phyloP scores from a whole-genome alignment of 2,797 vertebrate genomes.

The Takifugu ocellatus region DNA sequence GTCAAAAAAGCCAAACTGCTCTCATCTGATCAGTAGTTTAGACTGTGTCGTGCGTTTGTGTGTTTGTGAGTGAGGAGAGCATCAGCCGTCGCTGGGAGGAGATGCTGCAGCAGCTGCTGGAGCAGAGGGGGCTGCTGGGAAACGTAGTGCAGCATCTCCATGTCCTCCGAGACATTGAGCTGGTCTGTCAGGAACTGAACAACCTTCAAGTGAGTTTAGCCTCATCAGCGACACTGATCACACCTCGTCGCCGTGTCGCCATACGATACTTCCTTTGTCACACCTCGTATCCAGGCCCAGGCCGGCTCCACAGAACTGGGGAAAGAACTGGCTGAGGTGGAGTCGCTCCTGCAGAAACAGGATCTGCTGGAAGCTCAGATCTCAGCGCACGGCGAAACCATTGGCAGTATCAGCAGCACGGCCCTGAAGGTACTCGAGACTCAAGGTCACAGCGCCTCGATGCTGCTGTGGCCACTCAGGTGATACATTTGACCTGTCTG shows the following conservation, averaged over 20 bases:
- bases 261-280: neutral
- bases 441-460: too few relatives aligned
- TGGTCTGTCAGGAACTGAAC: slow-evolving; percentile 77
- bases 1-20: too few relatives aligned
- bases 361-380: slow-evolving; percentile 82
- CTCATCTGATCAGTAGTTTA: too few relatives aligned
- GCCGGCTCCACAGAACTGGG: slow-evolving; percentile 75
- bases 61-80: slow-evolving; percentile 72
- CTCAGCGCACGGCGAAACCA: slow-evolving; percentile 74
- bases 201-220: slow-evolving; percentile 79
- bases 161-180: slow-evolving; percentile 78
- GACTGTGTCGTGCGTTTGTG: neutral
- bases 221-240: too few relatives aligned
- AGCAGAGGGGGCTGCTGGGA: slow-evolving; percentile 64
- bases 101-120: slow-evolving; percentile 77
- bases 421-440: slow-evolving; percentile 45
- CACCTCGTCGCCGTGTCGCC: too few relatives aligned
- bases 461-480: too few relatives aligned
- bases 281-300: slow-evolving; percentile 61
- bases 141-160: slow-evolving; percentile 67
- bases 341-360: slow-evolving; percentile 84
- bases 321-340: slow-evolving; percentile 80
- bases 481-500: too few relatives aligned
- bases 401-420: slow-evolving; percentile 66
- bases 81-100: slow-evolving; percentile 78